phyloP scores from a whole-genome alignment of 1,140 invertebrate genomes.

The Heliconius congener region DNA sequence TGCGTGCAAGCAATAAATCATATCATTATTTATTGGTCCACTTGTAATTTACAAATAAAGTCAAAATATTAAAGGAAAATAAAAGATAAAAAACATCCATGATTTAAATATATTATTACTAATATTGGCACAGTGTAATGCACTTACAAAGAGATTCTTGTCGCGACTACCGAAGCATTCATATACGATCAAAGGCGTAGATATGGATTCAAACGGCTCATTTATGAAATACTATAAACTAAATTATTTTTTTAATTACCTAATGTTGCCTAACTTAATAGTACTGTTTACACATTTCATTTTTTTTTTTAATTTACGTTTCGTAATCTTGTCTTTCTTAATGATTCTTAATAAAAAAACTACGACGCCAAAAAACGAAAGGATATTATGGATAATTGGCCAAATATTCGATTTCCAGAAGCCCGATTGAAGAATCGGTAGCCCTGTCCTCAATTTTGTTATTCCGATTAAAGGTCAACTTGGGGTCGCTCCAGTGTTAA shows the following conservation, averaged over 20 bases:
- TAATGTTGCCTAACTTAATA: neutral
- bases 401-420: no score
- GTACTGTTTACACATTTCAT: no score
- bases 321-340: no score
- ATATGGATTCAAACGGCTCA: neutral
- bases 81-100: neutral
- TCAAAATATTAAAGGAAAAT: neutral
- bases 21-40: no score
- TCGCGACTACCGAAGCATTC: conserved; percentile 24
- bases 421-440: no score
- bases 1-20: no score
- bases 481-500: conserved; percentile 15
- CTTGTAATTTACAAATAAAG: no score
- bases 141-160: conserved; percentile 28
- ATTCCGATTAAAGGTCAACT: conserved; percentile 18
- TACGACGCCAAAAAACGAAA: no score
- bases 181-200: neutral
- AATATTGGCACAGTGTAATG: conserved; percentile 19
- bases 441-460: conserved; percentile 9
- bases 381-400: no score
- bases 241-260: neutral
- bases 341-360: no score
- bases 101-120: neutral
- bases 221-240: neutral
- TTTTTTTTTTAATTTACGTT: no score